Percentiles rank a stretch among this genome's conserved stretches.
These are phyloP conservation scores for Irena cyanogastra DNA, from an alignment of 2,113 vertebrate genomes.

Conservation along the genomic window DNA sequence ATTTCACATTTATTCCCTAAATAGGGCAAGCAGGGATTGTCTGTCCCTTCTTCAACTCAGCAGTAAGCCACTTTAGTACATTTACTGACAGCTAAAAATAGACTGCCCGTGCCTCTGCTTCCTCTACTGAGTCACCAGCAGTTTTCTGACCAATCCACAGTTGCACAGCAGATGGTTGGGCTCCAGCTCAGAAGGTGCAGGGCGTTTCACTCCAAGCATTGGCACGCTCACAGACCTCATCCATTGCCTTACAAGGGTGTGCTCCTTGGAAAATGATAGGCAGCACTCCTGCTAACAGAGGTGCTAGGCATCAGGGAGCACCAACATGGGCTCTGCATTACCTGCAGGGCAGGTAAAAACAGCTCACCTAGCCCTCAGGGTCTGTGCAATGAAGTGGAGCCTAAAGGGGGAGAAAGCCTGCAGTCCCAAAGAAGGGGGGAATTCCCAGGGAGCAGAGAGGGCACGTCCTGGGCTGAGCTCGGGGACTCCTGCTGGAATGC, in stretches of 20 bases:
- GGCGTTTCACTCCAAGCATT: not conserved
- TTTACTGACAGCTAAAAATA: constrained; percentile 58
- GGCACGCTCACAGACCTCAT: not conserved
- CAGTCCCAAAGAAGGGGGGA: not conserved
- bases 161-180: not conserved
- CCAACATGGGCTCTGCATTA: not conserved
- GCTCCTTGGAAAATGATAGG: rapidly evolving
- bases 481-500: not conserved
- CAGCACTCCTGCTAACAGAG: not conserved
- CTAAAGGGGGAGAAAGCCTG: not conserved
- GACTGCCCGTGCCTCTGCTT: not conserved
- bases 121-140: constrained; percentile 26
- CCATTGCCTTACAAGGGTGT: not conserved
- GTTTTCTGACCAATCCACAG: not conserved
- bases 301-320: too few species aligned
- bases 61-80: constrained; percentile 47
- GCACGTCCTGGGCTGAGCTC: not conserved
- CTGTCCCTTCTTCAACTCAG: constrained; percentile 34
- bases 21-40: constrained; percentile 49
- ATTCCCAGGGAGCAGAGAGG: not conserved
- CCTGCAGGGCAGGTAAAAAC: not conserved
- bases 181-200: not conserved
- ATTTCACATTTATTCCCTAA: constrained; percentile 55
- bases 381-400: not conserved
- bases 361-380: not conserved